Percentiles rank a stretch among this genome's conserved stretches.
phyloP scores from a whole-genome alignment of 1,140 invertebrate genomes.

The Leucophenga varia region DNA sequence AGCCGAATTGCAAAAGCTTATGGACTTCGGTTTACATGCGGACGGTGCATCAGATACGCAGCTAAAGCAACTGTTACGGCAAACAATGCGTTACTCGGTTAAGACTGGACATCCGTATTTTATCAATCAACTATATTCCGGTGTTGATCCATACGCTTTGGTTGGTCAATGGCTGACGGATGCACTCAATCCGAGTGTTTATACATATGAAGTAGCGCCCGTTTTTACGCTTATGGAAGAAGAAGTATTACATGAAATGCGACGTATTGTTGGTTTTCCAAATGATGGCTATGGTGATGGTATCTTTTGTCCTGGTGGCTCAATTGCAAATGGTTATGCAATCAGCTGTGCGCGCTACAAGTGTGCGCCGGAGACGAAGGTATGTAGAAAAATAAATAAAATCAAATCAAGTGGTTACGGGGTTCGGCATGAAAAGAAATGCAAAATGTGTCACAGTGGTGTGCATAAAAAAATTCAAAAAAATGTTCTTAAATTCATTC shows the following conservation, averaged over 20 bases:
- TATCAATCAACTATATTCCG: conserved; percentile 82
- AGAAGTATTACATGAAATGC: conserved; percentile 78
- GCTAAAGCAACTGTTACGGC: conserved; percentile 65
- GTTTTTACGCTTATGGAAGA: conserved; percentile 88
- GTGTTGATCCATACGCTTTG: conserved; percentile 82
- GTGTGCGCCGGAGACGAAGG: conserved; percentile 78
- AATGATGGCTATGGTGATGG: conserved; percentile 72
- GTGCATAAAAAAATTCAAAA: too few species aligned
- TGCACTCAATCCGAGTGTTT: conserved; percentile 83
- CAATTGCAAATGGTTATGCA: conserved; percentile 93
- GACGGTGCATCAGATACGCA: conserved; percentile 66
- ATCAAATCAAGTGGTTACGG: conserved; percentile 6
- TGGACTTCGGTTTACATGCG: conserved; percentile 68
- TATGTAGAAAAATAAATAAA: conserved; percentile 43
- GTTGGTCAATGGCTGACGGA: conserved; percentile 84
- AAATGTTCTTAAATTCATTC: too few species aligned
- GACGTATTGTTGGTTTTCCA: conserved; percentile 79
- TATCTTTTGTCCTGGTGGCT: conserved; percentile 94
- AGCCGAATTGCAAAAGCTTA: conserved; percentile 62
- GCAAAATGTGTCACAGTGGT: too few species aligned
- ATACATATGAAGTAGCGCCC: conserved; percentile 90
- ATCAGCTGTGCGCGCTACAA: conserved; percentile 84
- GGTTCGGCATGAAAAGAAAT: background rate
- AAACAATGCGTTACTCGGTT: conserved; percentile 77
- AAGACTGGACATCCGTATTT: conserved; percentile 87